Evolutionary conservation across 2,113 vertebrate genomes (phyloP), one percentile per base, ranked within the genome.

Genomic region (Etia nguti): DNA sequence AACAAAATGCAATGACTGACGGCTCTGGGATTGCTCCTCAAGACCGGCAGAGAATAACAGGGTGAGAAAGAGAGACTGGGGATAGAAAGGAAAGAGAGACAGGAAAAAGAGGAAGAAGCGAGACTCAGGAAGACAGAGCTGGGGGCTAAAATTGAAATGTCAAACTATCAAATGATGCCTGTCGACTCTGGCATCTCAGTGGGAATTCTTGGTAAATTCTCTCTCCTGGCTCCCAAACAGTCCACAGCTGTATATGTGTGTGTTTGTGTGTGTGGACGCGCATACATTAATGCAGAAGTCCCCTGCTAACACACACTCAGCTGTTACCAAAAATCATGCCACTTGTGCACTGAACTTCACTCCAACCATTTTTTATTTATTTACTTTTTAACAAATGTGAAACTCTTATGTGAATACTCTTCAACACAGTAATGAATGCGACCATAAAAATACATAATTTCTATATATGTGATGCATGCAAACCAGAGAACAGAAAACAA

Each of bases 111-210:
- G 65, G 54, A 88, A 60, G 82, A 80, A 52, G 36, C 16, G 18
- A 59, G 55, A 81, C 36, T 81, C 22, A 2, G 52, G 65, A 83
- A 88, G 80, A 55, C 8, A 34, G 79, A 83, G 86, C 79, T 60
- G 38, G 70, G 84, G 88, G 88, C 75, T 83, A 92, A 94, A 95
- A 95, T 95, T 95, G 93, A 95, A 95, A 94, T 94, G 94, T 95
- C 94, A 95, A 92, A 94, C 92, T 89, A 92, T 89, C 87, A 92
- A 94, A 95, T 90, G 92, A 93, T 41, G 88, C 89, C 92, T 93
- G 92, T 92, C 88, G 68, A 92, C 87, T 87, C 54, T 56, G 87
- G 89, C 82, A 88, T 90, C 91, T 91, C 46, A 48, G 81, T 83
- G 89, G 92, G 86, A 93, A 92, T 79, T 89, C 90, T 87, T 88